Base-by-base conservation (phyloP, 2,888 invertebrate species). In the Apamea anceps region DNA sequence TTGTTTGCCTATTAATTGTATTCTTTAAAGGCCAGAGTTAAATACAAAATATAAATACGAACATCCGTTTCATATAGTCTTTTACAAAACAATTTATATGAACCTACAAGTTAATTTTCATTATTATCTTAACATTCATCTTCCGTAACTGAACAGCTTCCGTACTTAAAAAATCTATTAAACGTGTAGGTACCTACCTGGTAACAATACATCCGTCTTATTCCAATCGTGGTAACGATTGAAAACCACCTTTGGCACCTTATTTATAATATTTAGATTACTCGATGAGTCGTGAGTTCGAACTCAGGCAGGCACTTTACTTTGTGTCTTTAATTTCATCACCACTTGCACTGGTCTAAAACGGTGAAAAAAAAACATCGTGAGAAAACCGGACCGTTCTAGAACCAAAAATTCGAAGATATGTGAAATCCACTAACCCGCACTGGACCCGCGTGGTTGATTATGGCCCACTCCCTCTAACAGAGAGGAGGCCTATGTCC, bases 111-210 rank as follows among this genome's bases (percentile, higher is more conserved):
- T 60, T 65, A 18, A 77, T 82, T 68, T 65, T 72, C 54, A 28
- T 77, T 45, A 72, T 76, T 81, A 72, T 81, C 18, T 42, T 28
- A 48, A 63, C 67, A 60, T 77, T 42, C n/a, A 25, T 63, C 68
- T 77, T 78, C 70, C 63, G 78, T 65, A 73, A 28, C n/a, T 70
- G 42, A 65, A 8, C 8, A 60, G 13, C n/a, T 81, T 60, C 74
- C 42, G 32, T 66, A 51, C 1, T 1, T 10, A 37, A 81, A 32
- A 67, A 81, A 60, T 8, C n/a, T 8, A 51, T 32, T 57, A 65
- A 57, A 7, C 18, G 25, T 18, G n/a, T n/a, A n/a, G n/a, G n/a
- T 57, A 48, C 54, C 37, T 72, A 57, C 57, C n/a, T 25, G 37
- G 63, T 48, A 32, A 1, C 32, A 32, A n/a, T 63, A 54, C 63